Conservation (phyloP, 2,113 vertebrate species). For the Hystrix brachyura region DNA sequence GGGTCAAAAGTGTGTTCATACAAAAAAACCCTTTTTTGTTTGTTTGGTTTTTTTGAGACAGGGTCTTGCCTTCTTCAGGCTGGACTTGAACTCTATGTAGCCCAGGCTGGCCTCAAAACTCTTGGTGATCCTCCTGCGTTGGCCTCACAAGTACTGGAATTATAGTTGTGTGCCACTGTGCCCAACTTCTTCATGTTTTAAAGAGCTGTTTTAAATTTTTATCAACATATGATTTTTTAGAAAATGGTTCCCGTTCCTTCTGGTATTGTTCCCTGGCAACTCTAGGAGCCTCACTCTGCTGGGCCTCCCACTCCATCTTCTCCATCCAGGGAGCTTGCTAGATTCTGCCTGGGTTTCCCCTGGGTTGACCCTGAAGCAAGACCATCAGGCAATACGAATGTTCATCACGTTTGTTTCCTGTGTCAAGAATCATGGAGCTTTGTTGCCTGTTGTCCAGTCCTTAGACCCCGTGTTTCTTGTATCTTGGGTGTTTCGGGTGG, state of each 20-base stretch:
- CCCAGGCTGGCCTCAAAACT: background rate
- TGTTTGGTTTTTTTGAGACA: background rate
- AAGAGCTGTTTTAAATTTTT: background rate
- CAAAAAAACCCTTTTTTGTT: background rate
- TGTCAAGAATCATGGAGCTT: background rate
- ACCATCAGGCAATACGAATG: background rate
- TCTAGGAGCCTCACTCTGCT: background rate
- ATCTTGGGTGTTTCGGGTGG: background rate
- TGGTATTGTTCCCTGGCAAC: background rate
- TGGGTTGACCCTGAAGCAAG: background rate
- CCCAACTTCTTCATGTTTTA: background rate
- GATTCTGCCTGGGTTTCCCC: background rate
- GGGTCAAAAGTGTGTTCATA: background rate
- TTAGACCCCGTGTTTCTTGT: background rate
- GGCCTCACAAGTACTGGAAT: background rate
- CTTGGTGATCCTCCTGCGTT: background rate
- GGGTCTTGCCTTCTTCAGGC: background rate
- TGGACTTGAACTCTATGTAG: too few species aligned
- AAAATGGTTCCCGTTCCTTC: background rate
- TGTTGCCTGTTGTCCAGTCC: background rate
- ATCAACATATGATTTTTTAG: background rate
- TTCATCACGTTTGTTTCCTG: background rate
- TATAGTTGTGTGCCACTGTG: background rate
- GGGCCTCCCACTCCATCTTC: background rate
- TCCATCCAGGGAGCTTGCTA: background rate